Conservation (phyloP, 2,888 invertebrate genomes). For the Stenodera caucasica region DNA sequence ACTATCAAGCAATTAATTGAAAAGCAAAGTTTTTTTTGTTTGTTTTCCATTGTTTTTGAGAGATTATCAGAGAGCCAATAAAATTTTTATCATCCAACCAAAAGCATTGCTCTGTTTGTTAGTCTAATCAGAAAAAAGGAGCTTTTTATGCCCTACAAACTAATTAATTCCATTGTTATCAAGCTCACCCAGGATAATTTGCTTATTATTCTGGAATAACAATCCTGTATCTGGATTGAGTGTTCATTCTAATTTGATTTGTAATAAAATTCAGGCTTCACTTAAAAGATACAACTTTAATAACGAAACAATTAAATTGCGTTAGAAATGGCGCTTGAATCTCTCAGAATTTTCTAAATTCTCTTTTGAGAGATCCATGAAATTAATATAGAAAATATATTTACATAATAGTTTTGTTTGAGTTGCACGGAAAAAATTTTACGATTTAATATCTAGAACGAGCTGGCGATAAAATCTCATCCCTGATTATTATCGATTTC, state of each 20-base stretch:
- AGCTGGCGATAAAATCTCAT: constrained; percentile 2
- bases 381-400: too few species aligned
- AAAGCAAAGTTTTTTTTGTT: neutral
- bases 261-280: too few species aligned
- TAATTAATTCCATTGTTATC: constrained; percentile 17
- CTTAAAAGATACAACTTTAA: too few species aligned
- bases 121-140: too few species aligned
- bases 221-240: too few species aligned
- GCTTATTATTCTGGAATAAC: neutral
- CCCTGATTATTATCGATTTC: neutral
- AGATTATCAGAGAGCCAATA: neutral
- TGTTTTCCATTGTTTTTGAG: neutral
- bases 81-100: neutral
- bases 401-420: too few species aligned
- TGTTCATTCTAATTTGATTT: neutral
- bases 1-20: neutral
- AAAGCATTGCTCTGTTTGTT: neutral
- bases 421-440: neutral
- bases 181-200: constrained; percentile 9
- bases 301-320: too few species aligned
- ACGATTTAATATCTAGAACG: constrained; percentile 5
- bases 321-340: too few species aligned
- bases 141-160: neutral
- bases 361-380: too few species aligned
- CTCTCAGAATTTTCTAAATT: too few species aligned